Base-by-base conservation (phyloP, 2,113 vertebrate species). In the Melanocharis versteri region DNA sequence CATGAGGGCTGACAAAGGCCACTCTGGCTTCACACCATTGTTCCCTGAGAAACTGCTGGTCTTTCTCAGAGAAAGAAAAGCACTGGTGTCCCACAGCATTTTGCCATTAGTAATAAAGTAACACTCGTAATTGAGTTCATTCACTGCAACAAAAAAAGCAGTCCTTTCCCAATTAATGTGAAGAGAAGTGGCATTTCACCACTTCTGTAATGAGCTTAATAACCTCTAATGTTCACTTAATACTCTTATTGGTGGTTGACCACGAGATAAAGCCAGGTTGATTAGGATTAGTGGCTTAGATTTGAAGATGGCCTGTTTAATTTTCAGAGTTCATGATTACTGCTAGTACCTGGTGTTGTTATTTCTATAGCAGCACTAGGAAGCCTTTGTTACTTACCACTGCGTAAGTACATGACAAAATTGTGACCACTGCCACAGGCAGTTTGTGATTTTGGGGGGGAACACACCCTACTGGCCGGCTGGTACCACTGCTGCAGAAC, bases 11-110 rank as follows among this genome's bases (percentile, higher is more conserved):
- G 40, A 48, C 30, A 33, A 70, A 68, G 42, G 22, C 47, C 26
- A 35, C 19, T 6, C 17, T 0, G 0, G 9, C 19, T 28, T 56
- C 77, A n/a, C 27, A 11, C 24, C 1, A 0, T 39, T 62, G 21
- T 61, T 57, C 44, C 24, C 40, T 1, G 0, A 33, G 48, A 71
- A 28, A 15, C 7, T 83, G 35, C 50, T 37, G 47, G 19, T 7
- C 5, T 39, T 24, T 7, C n/a, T 57, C 37, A 75, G 73, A 73
- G 44, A 58, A 11, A 56, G 24, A 51, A 82, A 78, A 3, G 2
- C 26, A 56, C 21, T 2, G 0, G 13, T 10, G 15, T 51, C 40
- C 56, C 30, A 13, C 35, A 81, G 81, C 60, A 21, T 48, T 88
- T 71, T 7, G 3, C 28, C 9, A 2, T 16, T 4, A 1, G 11